A percentile compares a stretch with the other conserved stretches of the same genome.
Evolutionary conservation across 2,797 vertebrate species (phyloP).

Genomic region (Darevskia mixta): DNA sequence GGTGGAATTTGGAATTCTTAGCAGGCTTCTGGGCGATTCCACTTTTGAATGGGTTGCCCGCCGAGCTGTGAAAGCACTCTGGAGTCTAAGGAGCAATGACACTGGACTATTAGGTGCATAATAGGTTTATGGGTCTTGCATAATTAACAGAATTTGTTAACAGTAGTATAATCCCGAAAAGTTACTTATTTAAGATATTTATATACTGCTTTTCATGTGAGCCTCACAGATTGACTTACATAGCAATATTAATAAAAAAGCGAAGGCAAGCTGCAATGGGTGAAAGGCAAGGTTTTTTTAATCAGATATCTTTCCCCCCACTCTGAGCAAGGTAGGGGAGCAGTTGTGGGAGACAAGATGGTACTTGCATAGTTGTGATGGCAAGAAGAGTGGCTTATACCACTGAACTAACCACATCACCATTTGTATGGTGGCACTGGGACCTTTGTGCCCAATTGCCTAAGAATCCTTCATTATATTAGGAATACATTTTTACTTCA

Average conservation of each 20-base stretch:
- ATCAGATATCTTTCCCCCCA: no score
- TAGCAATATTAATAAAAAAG: no score
- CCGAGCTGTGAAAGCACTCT: conserved; percentile 93
- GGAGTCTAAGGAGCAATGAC: conserved; percentile 93
- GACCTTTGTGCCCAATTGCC: not conserved
- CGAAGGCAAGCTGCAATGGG: no score
- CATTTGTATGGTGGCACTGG: not conserved
- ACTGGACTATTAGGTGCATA: conserved; percentile 91
- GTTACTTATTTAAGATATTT: no score
- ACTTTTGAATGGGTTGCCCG: conserved; percentile 98
- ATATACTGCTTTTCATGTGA: no score
- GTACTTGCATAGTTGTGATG: not conserved
- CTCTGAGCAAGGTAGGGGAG: no score
- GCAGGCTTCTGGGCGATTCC: conserved; percentile 93
- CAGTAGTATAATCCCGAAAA: not conserved
- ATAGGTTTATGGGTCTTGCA: not conserved
- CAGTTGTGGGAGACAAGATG: no score
- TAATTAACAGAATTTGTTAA: not conserved
- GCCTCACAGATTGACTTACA: no score
- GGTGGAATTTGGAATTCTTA: conserved; percentile 97
- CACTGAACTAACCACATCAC: not conserved
- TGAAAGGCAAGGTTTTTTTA: no score
- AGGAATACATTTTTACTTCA: no score
- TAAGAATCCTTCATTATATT: not conserved
- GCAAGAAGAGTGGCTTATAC: not conserved